phyloP scores from a whole-genome alignment of 2,888 invertebrate genomes.

The Andrena dorsata region DNA sequence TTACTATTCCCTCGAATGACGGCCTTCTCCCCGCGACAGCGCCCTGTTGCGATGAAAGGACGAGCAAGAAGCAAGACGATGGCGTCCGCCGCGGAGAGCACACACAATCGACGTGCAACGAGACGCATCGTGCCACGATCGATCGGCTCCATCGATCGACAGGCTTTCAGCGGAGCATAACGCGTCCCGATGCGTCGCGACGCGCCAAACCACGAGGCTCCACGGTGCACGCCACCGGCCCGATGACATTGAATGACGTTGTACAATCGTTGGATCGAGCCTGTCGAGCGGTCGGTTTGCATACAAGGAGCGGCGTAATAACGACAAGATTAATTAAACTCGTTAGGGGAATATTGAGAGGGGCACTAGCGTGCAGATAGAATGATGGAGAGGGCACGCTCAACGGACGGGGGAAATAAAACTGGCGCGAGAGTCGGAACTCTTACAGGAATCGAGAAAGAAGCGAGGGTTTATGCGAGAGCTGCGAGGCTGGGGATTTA shows the following conservation, averaged over 20 bases:
- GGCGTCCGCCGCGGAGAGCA: slow-evolving; percentile 18
- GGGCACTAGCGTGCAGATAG: slow-evolving; percentile 17
- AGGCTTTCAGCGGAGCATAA: slow-evolving; percentile 41
- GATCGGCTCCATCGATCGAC: slow-evolving; percentile 51
- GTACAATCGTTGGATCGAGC: slow-evolving; percentile 48
- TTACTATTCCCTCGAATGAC: slow-evolving; percentile 48
- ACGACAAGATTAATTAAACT: slow-evolving; percentile 59
- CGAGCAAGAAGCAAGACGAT: slow-evolving; percentile 22
- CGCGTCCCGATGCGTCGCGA: slow-evolving; percentile 20
- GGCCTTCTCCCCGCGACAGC: slow-evolving; percentile 14
- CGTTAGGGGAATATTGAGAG: slow-evolving; percentile 49
- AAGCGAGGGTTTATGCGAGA: not conserved
- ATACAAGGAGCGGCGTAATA: slow-evolving; percentile 52
- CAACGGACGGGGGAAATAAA: slow-evolving; percentile 32
- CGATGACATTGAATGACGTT: slow-evolving; percentile 62
- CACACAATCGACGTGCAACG: slow-evolving; percentile 34
- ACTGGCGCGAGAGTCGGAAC: slow-evolving; percentile 19
- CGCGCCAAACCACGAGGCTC: slow-evolving; percentile 32
- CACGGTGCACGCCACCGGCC: slow-evolving; percentile 10
- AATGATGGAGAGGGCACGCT: slow-evolving; percentile 36
- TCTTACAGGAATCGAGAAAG: not conserved
- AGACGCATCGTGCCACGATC: slow-evolving; percentile 57
- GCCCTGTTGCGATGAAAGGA: not conserved
- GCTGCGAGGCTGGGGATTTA: not conserved
- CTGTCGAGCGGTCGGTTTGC: slow-evolving; percentile 35